phyloP scores from a whole-genome alignment of 2,888 invertebrate species.

The Eristalinus sepulchralis region DNA sequence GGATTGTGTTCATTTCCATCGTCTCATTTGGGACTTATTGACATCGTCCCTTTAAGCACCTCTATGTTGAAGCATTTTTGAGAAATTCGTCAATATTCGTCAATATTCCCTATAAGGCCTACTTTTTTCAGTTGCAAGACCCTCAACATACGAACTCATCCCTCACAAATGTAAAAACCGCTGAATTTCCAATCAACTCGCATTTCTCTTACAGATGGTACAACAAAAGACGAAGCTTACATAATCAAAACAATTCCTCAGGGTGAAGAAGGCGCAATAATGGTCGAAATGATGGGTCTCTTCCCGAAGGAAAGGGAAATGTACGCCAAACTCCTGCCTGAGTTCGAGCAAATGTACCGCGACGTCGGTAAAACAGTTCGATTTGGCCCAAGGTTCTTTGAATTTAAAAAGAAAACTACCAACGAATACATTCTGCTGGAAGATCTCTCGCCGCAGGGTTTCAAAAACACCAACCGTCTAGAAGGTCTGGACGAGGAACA shows the following conservation, averaged over 20 bases:
- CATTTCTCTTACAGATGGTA: background rate
- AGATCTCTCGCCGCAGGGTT: constrained; percentile 76
- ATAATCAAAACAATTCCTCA: constrained; percentile 77
- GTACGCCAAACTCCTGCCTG: constrained; percentile 76
- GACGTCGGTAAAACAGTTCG: constrained; percentile 73
- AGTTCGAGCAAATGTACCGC: constrained; percentile 77
- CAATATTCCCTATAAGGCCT: too few relatives aligned
- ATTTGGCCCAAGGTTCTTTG: constrained; percentile 77
- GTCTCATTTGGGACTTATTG: too few relatives aligned
- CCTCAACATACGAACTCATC: too few relatives aligned
- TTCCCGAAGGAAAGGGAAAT: constrained; percentile 78
- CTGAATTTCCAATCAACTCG: background rate
- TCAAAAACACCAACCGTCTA: constrained; percentile 75
- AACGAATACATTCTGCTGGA: constrained; percentile 77
- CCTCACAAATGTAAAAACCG: too few relatives aligned
- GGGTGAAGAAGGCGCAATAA: constrained; percentile 35
- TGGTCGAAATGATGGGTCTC: constrained; percentile 73
- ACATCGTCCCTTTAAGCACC: too few relatives aligned
- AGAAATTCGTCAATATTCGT: too few relatives aligned
- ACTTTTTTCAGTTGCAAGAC: too few relatives aligned
- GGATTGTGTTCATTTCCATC: too few relatives aligned
- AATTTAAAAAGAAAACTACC: constrained; percentile 72
- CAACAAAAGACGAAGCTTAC: constrained; percentile 68
- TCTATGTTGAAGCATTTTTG: too few relatives aligned
- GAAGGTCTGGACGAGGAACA: constrained; percentile 75